These are phyloP conservation scores for Acronicta alni DNA, from an alignment of 2,888 invertebrate genomes.

Conservation along the genomic window DNA sequence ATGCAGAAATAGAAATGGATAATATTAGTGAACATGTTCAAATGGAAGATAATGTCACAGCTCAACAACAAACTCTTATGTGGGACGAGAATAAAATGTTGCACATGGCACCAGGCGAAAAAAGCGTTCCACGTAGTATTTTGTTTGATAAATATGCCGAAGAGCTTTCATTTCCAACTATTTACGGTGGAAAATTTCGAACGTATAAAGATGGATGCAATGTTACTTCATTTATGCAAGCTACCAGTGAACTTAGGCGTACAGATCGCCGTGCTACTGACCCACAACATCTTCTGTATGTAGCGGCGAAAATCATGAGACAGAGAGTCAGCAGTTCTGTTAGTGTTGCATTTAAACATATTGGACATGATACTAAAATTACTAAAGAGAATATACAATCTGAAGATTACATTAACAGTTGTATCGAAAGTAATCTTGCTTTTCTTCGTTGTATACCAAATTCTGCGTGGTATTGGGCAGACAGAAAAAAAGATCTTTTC, in stretches of 20 bases:
- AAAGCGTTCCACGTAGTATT: slow-evolving; percentile 50
- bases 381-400: slow-evolving; percentile 61
- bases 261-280: slow-evolving; percentile 62
- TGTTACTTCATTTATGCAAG: slow-evolving; percentile 55
- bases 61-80: slow-evolving; percentile 52
- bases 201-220: slow-evolving; percentile 53
- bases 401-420: slow-evolving; percentile 61
- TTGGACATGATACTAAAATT: slow-evolving; percentile 58
- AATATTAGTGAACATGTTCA: slow-evolving; percentile 54
- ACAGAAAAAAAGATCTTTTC: slow-evolving; percentile 70
- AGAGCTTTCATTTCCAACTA: slow-evolving; percentile 70
- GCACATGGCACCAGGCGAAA: slow-evolving; percentile 39
- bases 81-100: slow-evolving; percentile 48
- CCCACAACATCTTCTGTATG: slow-evolving; percentile 60
- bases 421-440: slow-evolving; percentile 65
- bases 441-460: slow-evolving; percentile 70
- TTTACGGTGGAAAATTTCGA: slow-evolving; percentile 63
- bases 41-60: slow-evolving; percentile 52
- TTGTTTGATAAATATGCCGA: slow-evolving; percentile 67
- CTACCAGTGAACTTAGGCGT: slow-evolving; percentile 60
- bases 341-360: slow-evolving; percentile 52
- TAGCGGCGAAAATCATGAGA: slow-evolving; percentile 42
- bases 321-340: slow-evolving; percentile 45
- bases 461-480: slow-evolving; percentile 68
- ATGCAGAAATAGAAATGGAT: slow-evolving; percentile 31